A percentile compares a stretch with the other conserved stretches of the same genome.
phyloP scores from a whole-genome alignment of 2,888 invertebrate species.

The Notodromas monacha region DNA sequence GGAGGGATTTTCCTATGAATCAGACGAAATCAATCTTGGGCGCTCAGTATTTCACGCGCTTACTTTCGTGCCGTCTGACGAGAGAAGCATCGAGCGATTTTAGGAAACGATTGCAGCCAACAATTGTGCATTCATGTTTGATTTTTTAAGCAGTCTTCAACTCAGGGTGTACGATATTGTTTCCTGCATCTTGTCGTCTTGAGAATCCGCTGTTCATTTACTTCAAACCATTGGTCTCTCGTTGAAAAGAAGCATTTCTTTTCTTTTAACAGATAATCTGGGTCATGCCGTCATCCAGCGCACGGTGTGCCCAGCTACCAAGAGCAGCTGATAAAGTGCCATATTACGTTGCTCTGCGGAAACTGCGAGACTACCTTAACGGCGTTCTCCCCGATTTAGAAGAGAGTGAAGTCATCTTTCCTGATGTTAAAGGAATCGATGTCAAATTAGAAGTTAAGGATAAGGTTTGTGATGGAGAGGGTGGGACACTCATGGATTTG shows the following conservation, averaged over 20 bases:
- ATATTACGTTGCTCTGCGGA: constrained; percentile 76
- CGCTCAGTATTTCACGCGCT: too few relatives aligned
- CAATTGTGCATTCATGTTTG: too few relatives aligned
- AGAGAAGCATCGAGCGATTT: too few relatives aligned
- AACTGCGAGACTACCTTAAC: constrained; percentile 71
- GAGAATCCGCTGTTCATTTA: too few relatives aligned
- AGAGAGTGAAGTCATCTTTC: constrained; percentile 52
- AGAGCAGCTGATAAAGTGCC: constrained; percentile 90
- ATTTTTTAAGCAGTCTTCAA: too few relatives aligned
- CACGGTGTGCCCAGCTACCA: constrained; percentile 84
- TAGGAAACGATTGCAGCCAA: too few relatives aligned
- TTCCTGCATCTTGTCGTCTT: too few relatives aligned
- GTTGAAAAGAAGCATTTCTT: background rate
- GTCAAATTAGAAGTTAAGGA: constrained; percentile 9
- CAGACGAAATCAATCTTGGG: too few relatives aligned
- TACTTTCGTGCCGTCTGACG: too few relatives aligned
- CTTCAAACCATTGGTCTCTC: too few relatives aligned
- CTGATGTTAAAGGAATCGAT: constrained; percentile 9
- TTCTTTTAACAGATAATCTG: constrained; percentile 46
- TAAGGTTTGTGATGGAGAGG: constrained; percentile 8
- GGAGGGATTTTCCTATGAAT: too few relatives aligned
- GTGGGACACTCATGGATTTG: background rate
- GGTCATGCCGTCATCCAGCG: constrained; percentile 96
- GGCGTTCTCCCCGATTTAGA: constrained; percentile 51
- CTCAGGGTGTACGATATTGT: too few relatives aligned